A percentile compares a stretch with the other conserved stretches of the same genome.
phyloP scores from a whole-genome alignment of 2,888 invertebrate genomes.

The Dasysyrphus tricinctus region DNA sequence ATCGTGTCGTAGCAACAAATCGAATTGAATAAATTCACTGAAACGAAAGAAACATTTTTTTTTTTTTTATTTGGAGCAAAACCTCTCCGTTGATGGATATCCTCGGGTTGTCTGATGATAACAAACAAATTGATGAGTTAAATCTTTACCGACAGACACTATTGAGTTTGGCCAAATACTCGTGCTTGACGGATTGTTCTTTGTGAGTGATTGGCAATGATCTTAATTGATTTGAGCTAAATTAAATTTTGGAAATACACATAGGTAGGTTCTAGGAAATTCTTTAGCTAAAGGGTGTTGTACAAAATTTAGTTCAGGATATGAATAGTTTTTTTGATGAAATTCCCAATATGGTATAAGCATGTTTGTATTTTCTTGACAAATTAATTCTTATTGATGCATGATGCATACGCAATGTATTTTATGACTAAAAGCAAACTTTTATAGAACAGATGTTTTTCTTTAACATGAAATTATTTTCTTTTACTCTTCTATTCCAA shows the following conservation, averaged over 20 bases:
- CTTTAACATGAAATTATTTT: too few relatives aligned
- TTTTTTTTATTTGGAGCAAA: background rate
- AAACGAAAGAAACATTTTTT: conserved; percentile 51
- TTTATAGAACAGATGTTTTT: too few relatives aligned
- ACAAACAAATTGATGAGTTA: conserved; percentile 70
- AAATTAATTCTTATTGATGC: background rate
- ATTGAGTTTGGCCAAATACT: conserved; percentile 13
- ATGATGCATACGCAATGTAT: too few relatives aligned
- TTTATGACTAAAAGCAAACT: too few relatives aligned
- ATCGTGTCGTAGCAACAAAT: conserved; percentile 45
- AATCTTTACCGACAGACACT: conserved; percentile 45
- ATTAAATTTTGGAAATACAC: conserved; percentile 14
- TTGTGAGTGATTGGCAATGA: conserved; percentile 61
- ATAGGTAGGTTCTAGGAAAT: background rate
- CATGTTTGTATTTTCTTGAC: background rate
- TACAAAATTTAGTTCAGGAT: background rate
- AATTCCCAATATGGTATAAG: background rate
- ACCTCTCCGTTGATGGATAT: conserved; percentile 52
- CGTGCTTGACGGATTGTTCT: conserved; percentile 5
- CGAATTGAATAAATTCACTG: conserved; percentile 72
- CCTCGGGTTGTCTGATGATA: conserved; percentile 56
- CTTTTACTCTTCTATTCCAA: too few relatives aligned
- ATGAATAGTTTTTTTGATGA: background rate
- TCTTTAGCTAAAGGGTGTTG: background rate
- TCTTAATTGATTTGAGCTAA: conserved; percentile 62